These are phyloP conservation scores for Astur gentilis DNA, from an alignment of 2,113 vertebrate genomes.

Conservation along the genomic window DNA sequence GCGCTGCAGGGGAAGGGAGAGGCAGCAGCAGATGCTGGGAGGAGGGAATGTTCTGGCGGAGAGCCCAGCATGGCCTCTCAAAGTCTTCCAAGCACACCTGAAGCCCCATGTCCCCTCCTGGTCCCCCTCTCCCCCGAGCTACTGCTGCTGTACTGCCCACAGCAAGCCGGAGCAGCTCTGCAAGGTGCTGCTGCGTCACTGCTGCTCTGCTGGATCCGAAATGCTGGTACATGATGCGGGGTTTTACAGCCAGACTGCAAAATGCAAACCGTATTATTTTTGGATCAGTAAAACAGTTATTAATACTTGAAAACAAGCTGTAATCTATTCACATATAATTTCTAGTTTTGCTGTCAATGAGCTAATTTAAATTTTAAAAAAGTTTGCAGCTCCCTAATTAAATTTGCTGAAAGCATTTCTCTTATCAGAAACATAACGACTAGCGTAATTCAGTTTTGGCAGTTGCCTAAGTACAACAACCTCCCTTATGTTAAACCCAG, in stretches of 20 bases:
- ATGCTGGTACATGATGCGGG: rapidly evolving
- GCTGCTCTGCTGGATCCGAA: too few relatives aligned
- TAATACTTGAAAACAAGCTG: background rate
- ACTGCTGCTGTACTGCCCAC: background rate
- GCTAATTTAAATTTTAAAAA: slow-evolving; percentile 6
- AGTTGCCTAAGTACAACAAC: background rate
- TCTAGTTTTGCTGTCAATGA: background rate
- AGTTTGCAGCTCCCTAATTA: slow-evolving; percentile 13
- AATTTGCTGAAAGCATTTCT: background rate
- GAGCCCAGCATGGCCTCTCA: background rate
- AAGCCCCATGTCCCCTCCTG: background rate
- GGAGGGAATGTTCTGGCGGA: too few relatives aligned
- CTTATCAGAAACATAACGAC: background rate
- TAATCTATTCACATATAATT: background rate
- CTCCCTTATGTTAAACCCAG: background rate
- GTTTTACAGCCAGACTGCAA: background rate
- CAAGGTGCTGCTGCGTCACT: background rate
- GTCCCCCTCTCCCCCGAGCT: background rate
- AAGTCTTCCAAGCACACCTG: background rate
- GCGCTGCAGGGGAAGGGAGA: background rate
- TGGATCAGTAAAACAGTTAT: background rate
- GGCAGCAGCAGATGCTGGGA: background rate
- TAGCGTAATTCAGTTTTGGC: background rate
- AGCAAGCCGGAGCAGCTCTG: background rate
- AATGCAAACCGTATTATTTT: background rate